These are phyloP conservation scores for Daboia siamensis DNA, from an alignment of 2,113 vertebrate species.

Conservation along the genomic window DNA sequence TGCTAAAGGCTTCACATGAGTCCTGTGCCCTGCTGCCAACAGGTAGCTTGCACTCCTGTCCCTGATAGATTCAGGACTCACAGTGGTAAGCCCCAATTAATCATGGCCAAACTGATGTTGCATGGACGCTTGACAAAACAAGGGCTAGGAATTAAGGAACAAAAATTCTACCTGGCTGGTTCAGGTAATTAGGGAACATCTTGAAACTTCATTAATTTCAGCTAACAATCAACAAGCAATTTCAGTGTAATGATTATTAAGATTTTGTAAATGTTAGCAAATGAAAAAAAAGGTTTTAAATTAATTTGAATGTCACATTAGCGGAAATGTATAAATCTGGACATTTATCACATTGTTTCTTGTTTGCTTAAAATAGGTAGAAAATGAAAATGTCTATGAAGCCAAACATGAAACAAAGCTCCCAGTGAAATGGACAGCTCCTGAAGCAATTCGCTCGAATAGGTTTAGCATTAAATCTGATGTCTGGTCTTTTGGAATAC, in stretches of 20 bases:
- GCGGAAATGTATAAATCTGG: not conserved
- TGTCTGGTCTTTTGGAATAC: constrained; percentile 94
- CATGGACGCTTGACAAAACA: constrained; percentile 44
- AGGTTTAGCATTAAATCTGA: constrained; percentile 93
- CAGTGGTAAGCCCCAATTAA: constrained; percentile 45
- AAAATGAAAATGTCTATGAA: constrained; percentile 83
- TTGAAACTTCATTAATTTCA: constrained; percentile 5
- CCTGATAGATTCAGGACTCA: constrained; percentile 40
- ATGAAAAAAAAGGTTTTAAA: not conserved
- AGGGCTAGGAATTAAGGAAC: constrained; percentile 25
- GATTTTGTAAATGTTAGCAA: not conserved
- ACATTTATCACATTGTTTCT: constrained; percentile 15
- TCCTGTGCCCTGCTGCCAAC: constrained; percentile 19
- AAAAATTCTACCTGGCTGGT: not conserved
- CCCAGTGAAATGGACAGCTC: constrained; percentile 97
- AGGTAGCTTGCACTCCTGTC: constrained; percentile 15
- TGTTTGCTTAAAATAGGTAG: constrained; percentile 69
- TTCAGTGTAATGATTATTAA: not conserved
- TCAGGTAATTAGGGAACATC: not conserved
- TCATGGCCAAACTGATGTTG: constrained; percentile 26
- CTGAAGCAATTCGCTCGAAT: constrained; percentile 79
- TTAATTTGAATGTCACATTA: not conserved
- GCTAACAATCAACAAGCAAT: not conserved
- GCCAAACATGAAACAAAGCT: constrained; percentile 82
- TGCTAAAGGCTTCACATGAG: constrained; percentile 32